Evolutionary conservation across 2,797 vertebrate genomes (phyloP).

Genomic region (Delichon dasypus): DNA sequence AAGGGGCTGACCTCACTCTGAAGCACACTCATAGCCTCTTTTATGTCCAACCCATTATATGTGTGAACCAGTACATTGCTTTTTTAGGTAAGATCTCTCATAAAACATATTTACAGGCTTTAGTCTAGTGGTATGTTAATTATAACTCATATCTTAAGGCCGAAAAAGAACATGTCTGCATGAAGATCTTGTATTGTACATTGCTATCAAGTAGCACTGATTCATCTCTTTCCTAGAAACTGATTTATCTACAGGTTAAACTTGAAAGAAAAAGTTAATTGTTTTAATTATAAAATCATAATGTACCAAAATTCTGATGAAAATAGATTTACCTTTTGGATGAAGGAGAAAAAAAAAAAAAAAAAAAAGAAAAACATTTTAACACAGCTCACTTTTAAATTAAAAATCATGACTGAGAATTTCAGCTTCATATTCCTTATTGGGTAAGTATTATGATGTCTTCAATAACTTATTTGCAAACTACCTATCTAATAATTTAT

Average conservation of each 20-base stretch:
- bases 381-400: neutral
- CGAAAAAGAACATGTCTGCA: neutral
- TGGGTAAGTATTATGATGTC: neutral
- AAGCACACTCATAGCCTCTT: neutral
- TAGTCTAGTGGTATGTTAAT: neutral
- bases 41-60: neutral
- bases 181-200: neutral
- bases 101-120: neutral
- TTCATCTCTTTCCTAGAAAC: neutral
- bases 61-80: neutral
- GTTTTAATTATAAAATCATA: neutral
- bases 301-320: neutral
- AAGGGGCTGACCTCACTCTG: neutral
- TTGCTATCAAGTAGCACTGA: neutral
- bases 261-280: neutral
- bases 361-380: fast-evolving
- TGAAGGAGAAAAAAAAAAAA: neutral
- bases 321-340: neutral
- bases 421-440: neutral
- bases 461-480: neutral
- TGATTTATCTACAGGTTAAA: neutral
- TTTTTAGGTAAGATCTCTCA: neutral
- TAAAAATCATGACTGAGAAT: neutral
- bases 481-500: neutral
- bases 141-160: neutral